Evolutionary conservation across 2,888 invertebrate species (phyloP).

Genomic region (Heliconius aoede): DNA sequence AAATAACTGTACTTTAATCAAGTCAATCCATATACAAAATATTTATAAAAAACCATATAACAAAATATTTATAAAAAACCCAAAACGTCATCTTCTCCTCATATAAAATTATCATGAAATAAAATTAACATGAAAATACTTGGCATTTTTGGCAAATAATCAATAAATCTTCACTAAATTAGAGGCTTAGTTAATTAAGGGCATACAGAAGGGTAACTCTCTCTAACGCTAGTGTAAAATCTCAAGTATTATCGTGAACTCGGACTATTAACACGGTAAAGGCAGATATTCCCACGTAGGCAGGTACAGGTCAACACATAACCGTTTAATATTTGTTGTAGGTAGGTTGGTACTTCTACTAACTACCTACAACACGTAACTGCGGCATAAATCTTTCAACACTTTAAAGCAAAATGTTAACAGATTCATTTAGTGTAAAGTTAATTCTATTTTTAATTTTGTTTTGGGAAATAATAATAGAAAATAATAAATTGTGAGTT

Average conservation of each 20-base stretch:
- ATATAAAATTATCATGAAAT: slow-evolving; percentile 10
- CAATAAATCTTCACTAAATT: slow-evolving; percentile 31
- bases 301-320: slow-evolving; percentile 26
- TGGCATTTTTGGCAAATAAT: no score
- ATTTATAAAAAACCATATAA: no score
- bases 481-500: no score
- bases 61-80: neutral
- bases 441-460: neutral
- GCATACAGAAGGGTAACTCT: slow-evolving; percentile 25
- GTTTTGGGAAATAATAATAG: neutral
- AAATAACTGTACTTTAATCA: no score
- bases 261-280: slow-evolving; percentile 33
- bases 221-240: slow-evolving; percentile 31
- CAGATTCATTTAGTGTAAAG: neutral
- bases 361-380: slow-evolving; percentile 11
- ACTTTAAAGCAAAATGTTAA: slow-evolving; percentile 5
- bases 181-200: slow-evolving; percentile 32
- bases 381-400: slow-evolving; percentile 8
- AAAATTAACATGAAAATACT: no score
- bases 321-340: slow-evolving; percentile 29
- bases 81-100: neutral
- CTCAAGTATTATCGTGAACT: slow-evolving; percentile 32
- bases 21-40: no score
- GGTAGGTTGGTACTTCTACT: neutral
- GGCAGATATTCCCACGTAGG: slow-evolving; percentile 32